Base-by-base conservation (phyloP, 2,888 invertebrate genomes). In the Periphyllus acericola region DNA sequence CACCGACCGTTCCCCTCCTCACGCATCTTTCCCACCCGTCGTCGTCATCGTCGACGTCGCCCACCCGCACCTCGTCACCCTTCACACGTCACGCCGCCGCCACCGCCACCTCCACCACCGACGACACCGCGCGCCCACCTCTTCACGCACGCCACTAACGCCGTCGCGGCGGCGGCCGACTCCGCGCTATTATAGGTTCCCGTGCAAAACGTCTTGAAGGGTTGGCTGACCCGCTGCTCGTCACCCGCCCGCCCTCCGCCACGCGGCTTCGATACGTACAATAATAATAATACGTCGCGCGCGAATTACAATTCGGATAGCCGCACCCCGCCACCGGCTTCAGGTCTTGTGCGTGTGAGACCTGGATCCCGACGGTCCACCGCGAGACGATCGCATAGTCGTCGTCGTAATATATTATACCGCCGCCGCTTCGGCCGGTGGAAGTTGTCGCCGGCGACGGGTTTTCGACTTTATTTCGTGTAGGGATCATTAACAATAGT, bases 201-300 rank as follows among this genome's bases (percentile, higher is more conserved):
- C 80, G 79, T 11, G 78, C 71, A 72, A 79, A 72, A 72, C 79
- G 86, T 86, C 86, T 86, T 86, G 86, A 86, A 79, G 79, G 86
- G 86, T 80, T 60, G 72, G 80, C 79, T 72, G 80, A 86, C 78
- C 86, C 80, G 8, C 79, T 72, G 86, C 46, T 0, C 36, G 6
- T 6, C 36, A 5, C 6, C 5, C 40, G 36, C 36, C 52, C 60
- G 83, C 11, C 60, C 14, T 19, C 17, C 55, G 6, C 11, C 76
- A 40, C 40, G 21, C 17, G 36, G 11, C 36, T 36, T 71, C 71
- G 71, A 32, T 52, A 46, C 60, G 60, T 66, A 9, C 29, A 17
- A n/a, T 32, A 29, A 36, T 66, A 29, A 9, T 66, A 8, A 66
- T 66, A 9, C 66, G 66, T n/a, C 21, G 60, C 60, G 60, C 46